Conservation (phyloP, 2,888 invertebrate species). For the Tribolium freemani region DNA sequence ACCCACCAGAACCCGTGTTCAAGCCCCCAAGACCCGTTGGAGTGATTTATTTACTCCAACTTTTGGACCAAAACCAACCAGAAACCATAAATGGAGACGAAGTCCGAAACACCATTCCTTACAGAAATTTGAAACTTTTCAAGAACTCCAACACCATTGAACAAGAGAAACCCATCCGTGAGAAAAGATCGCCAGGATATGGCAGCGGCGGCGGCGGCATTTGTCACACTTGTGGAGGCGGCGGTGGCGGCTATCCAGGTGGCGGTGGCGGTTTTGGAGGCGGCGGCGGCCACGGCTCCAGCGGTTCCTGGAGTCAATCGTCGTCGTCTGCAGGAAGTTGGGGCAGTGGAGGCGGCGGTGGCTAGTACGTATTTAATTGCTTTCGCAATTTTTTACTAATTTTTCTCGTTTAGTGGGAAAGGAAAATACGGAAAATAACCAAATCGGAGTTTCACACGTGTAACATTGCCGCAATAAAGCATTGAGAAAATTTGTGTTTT, state of each 20-base stretch:
- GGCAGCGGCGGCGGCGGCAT: slow-evolving; percentile 10
- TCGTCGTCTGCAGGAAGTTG: slow-evolving; percentile 23
- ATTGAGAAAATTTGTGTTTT: background rate
- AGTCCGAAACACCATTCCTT: background rate
- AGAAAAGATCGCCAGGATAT: slow-evolving; percentile 19
- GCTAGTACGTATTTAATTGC: background rate
- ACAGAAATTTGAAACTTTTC: background rate
- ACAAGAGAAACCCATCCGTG: background rate
- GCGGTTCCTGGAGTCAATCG: slow-evolving; percentile 23
- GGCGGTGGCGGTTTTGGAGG: slow-evolving; percentile 17
- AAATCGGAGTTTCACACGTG: background rate
- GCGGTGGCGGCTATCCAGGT: slow-evolving; percentile 18
- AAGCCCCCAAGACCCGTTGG: slow-evolving; percentile 5
- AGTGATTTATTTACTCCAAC: slow-evolving; percentile 17
- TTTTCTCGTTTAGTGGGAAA: slow-evolving; percentile 14
- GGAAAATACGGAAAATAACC: slow-evolving; percentile 15
- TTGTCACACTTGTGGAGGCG: slow-evolving; percentile 10
- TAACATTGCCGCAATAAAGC: background rate
- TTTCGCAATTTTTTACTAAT: background rate
- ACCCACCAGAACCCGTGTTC: background rate
- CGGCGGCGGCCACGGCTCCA: slow-evolving; percentile 11
- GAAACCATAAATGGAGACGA: background rate
- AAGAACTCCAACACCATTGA: background rate
- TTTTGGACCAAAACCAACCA: slow-evolving; percentile 11
- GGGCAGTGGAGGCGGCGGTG: slow-evolving; percentile 5